These are phyloP conservation scores for Malurus alboscapulatus DNA, from an alignment of 2,113 vertebrate genomes.

Conservation along the genomic window DNA sequence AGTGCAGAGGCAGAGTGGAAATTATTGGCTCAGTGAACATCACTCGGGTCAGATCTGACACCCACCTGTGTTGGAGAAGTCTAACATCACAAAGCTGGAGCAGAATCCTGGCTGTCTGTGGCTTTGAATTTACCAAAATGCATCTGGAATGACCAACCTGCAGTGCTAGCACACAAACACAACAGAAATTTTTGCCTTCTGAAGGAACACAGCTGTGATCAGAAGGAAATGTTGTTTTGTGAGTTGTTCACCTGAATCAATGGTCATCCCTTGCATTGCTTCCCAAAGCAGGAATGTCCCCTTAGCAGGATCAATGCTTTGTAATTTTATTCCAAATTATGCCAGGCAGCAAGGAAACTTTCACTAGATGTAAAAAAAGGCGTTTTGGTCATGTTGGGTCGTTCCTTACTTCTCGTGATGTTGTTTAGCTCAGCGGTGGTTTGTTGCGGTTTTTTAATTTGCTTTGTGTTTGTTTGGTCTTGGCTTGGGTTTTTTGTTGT, in stretches of 20 bases:
- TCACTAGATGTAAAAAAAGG: neutral
- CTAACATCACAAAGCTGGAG: neutral
- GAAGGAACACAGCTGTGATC: neutral
- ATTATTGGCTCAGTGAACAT: conserved; percentile 37
- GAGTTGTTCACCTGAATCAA: neutral
- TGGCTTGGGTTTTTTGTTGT: neutral
- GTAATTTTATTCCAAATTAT: neutral
- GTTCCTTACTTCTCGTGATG: neutral
- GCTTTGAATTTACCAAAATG: conserved; percentile 36
- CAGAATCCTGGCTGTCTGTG: neutral
- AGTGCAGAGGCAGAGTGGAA: neutral
- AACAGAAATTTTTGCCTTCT: neutral
- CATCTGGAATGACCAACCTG: neutral
- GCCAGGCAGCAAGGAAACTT: neutral
- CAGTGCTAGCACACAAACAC: neutral
- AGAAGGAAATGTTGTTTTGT: neutral
- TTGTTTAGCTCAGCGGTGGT: neutral
- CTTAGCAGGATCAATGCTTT: neutral
- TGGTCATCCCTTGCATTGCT: neutral
- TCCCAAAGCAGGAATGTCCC: neutral
- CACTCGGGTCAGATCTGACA: conserved; percentile 29
- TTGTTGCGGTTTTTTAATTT: neutral
- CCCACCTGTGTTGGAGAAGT: neutral
- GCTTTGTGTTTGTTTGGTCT: neutral
- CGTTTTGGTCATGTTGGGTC: neutral